Evolutionary conservation across 2,888 invertebrate genomes (phyloP), one percentile per base, ranked within the genome.

Genomic region (Plebejus argus): DNA sequence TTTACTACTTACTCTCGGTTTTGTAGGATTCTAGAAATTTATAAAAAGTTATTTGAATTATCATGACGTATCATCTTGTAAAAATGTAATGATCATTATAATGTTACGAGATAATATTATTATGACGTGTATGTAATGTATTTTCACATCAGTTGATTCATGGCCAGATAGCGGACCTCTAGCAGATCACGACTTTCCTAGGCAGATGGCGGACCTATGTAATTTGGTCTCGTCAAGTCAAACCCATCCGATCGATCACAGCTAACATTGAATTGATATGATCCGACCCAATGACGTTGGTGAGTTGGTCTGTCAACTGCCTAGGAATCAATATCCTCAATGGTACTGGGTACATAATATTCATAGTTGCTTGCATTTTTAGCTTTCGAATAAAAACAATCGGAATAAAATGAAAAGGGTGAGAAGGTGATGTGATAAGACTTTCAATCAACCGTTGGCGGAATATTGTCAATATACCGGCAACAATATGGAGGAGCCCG

Each of bases 401-500:
- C 39, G 20, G 8, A 39, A 20, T 39, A 20, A 3, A 76, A 76
- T 76, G n/a, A 49, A 53, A 53, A 70, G 53, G 53, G 76, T 76
- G 83, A 84, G 86, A 85, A 87, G 86, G 87, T 91, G 91, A 93
- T 92, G 90, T 89, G 91, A 92, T 92, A 93, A 92, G 91, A 79
- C 86, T 91, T 93, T 93, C 93, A 93, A 94, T 93, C 93, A 93
- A 89, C 88, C 89, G 87, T 88, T 91, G 89, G 86, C 90, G 91
- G 89, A 92, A 93, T 93, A 92, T 93, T 91, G 92, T 92, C 92
- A 89, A 88, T 90, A 91, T 93, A 93, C 88, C 86, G 90, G 90
- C 90, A 91, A 93, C 92, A 93, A 93, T 94, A 93, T 88, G 86
- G 85, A 88, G 86, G 84, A 84, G 90, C 91, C 90, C 88, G 89